Conservation (phyloP, 92 coral and sea anemone species). For the Montipora capitata region DNA sequence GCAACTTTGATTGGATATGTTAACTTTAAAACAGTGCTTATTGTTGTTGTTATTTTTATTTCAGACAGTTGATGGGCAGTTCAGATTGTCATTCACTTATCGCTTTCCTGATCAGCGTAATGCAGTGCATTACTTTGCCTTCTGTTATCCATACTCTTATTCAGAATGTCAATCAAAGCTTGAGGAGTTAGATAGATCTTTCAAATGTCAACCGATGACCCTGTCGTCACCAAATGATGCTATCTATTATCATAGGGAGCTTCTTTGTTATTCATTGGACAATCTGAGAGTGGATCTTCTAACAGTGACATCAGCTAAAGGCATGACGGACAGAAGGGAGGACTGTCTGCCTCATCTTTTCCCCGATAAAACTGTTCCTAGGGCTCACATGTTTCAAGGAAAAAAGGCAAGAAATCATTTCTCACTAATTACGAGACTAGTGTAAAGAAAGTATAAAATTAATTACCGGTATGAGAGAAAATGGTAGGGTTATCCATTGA, state of each 20-base stretch:
- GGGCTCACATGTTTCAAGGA: constrained; percentile 87
- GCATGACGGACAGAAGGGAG: constrained; percentile 84
- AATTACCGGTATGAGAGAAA: too few relatives aligned
- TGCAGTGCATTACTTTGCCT: constrained; percentile 90
- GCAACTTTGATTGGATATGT: too few relatives aligned
- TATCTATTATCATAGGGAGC: constrained; percentile 89
- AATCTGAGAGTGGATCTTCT: constrained; percentile 91
- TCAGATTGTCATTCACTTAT: constrained; percentile 88
- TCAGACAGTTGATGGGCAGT: constrained; percentile 96
- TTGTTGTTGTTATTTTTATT: constrained; percentile 9
- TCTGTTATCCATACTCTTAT: constrained; percentile 96
- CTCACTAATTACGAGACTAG: too few relatives aligned
- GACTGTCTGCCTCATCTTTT: constrained; percentile 80
- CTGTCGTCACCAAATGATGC: constrained; percentile 65
- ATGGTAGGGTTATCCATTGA: too few relatives aligned
- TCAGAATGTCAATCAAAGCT: constrained; percentile 89
- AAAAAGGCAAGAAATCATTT: constrained; percentile 78
- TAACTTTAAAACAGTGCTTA: background rate
- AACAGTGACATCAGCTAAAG: constrained; percentile 90
- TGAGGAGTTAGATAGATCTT: constrained; percentile 71
- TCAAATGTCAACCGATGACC: constrained; percentile 76
- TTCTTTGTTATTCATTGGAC: constrained; percentile 90
- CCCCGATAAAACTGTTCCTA: constrained; percentile 82
- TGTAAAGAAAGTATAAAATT: too few relatives aligned
- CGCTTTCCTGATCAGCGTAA: constrained; percentile 96